These are phyloP conservation scores for Copsychus sechellarum DNA, from an alignment of 2,113 vertebrate species.

Conservation along the genomic window DNA sequence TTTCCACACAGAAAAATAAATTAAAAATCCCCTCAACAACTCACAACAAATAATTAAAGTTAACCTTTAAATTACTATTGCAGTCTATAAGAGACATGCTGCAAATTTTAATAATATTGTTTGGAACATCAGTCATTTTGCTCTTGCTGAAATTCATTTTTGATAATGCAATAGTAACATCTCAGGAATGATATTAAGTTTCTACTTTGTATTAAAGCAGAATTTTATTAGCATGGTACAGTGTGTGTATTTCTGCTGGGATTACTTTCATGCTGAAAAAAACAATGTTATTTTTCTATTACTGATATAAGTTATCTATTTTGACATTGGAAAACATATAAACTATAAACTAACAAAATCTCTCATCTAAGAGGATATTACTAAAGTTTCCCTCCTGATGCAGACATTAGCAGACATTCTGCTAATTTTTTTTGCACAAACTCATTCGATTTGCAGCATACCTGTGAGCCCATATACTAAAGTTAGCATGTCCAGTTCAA, in stretches of 20 bases:
- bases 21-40: rapidly evolving
- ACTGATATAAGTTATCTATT: constrained; percentile 49
- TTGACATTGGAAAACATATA: constrained; percentile 49
- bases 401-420: neutral
- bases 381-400: neutral
- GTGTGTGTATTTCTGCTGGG: constrained; percentile 6
- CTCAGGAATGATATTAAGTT: constrained; percentile 52
- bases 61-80: neutral
- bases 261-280: constrained; percentile 46
- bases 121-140: constrained; percentile 34
- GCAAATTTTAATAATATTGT: constrained; percentile 3
- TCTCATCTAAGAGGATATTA: constrained; percentile 17
- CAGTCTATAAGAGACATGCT: neutral
- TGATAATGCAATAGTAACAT: constrained; percentile 45
- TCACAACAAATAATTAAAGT: neutral
- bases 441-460: constrained; percentile 7
- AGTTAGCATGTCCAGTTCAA: neutral
- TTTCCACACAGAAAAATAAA: neutral
- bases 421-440: neutral
- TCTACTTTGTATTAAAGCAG: constrained; percentile 50
- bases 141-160: constrained; percentile 37
- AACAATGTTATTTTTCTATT: constrained; percentile 60
- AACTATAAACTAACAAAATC: constrained; percentile 30
- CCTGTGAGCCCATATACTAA: neutral
- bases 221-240: constrained; percentile 50